These are phyloP conservation scores for Megastigmus dorsalis DNA, from an alignment of 2,888 invertebrate genomes.

Conservation along the genomic window DNA sequence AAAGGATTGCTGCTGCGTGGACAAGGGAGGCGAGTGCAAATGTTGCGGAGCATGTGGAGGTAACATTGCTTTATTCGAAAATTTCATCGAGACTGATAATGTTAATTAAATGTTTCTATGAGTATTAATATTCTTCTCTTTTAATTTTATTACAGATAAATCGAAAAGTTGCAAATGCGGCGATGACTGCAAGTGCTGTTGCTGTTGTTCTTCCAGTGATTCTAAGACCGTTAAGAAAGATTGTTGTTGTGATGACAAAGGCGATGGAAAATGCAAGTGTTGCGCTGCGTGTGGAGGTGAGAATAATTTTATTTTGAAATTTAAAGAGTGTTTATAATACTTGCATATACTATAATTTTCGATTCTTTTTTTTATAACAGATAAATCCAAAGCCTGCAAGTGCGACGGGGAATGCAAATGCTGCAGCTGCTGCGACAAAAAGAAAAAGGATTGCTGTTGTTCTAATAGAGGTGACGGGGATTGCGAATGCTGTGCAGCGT, in stretches of 20 bases:
- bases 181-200: slow-evolving; percentile 33
- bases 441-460: neutral
- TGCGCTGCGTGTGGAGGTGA: slow-evolving; percentile 21
- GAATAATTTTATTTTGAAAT: neutral
- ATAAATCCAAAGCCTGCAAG: neutral
- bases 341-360: too few relatives aligned
- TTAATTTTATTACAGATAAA: slow-evolving; percentile 13
- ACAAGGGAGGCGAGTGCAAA: slow-evolving; percentile 5
- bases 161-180: slow-evolving; percentile 22
- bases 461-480: too few relatives aligned
- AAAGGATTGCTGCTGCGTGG: too few relatives aligned
- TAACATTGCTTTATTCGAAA: too few relatives aligned
- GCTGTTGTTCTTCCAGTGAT: slow-evolving; percentile 18
- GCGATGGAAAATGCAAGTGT: slow-evolving; percentile 9
- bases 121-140: neutral
- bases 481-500: slow-evolving; percentile 32
- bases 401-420: slow-evolving; percentile 15
- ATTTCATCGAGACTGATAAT: too few relatives aligned
- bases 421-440: neutral
- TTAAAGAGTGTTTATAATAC: neutral
- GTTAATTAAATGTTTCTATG: neutral
- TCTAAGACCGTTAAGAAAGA: neutral
- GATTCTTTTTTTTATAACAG: neutral
- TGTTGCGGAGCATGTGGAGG: slow-evolving; percentile 30
- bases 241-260: neutral